A percentile compares a stretch with the other conserved stretches of the same genome.
phyloP scores from a whole-genome alignment of 1,140 invertebrate species.

The Tetramorium alpestre region DNA sequence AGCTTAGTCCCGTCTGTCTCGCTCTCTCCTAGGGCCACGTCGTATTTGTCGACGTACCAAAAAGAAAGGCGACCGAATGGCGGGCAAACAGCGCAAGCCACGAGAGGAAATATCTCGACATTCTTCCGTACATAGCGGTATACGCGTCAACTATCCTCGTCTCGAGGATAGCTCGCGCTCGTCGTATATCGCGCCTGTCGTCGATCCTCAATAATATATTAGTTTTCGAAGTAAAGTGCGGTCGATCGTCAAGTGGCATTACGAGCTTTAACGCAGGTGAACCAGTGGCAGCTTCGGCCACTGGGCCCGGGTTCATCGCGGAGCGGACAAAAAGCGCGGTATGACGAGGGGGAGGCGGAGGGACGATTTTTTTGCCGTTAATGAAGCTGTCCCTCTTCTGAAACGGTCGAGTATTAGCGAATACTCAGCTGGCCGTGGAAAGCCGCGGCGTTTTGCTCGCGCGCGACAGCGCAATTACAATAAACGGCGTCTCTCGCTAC shows the following conservation, averaged over 20 bases:
- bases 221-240: not conserved
- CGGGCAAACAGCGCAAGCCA: constrained; percentile 34
- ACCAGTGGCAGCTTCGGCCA: not conserved
- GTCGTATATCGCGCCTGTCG: not conserved
- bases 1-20: constrained; percentile 59
- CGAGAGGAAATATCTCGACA: constrained; percentile 13
- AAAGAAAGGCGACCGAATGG: constrained; percentile 45
- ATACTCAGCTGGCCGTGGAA: constrained; percentile 9
- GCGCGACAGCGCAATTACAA: constrained; percentile 79
- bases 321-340: constrained; percentile 23
- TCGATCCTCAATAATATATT: not conserved
- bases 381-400: constrained; percentile 72
- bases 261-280: not conserved
- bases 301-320: constrained; percentile 5
- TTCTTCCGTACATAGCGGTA: not conserved
- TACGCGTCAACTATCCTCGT: not conserved
- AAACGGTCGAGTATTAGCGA: constrained; percentile 67
- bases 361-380: constrained; percentile 69
- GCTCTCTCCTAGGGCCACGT: not conserved
- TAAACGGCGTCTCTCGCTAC: constrained; percentile 72
- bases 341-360: constrained; percentile 5
- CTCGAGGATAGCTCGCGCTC: not conserved
- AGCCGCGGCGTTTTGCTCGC: constrained; percentile 59
- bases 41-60: constrained; percentile 66
- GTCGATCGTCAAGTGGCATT: not conserved